These are phyloP conservation scores for Zeus faber DNA, from an alignment of 2,113 vertebrate species.

Conservation along the genomic window DNA sequence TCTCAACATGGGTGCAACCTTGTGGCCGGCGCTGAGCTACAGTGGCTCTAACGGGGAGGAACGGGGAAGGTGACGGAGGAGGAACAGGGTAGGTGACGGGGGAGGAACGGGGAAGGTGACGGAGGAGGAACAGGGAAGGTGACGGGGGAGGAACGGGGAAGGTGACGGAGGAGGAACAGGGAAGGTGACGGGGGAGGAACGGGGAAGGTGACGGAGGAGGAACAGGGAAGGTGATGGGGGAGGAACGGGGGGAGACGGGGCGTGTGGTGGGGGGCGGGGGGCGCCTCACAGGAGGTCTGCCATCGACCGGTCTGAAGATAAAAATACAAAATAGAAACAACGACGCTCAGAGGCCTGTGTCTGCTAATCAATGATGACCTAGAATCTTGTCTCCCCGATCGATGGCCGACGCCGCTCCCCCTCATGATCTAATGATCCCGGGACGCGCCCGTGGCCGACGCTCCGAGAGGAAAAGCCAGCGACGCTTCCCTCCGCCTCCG, in stretches of 20 bases:
- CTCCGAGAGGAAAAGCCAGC: conserved; percentile 34
- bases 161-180: too few species aligned
- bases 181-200: too few species aligned
- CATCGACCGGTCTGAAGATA: conserved; percentile 58
- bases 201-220: too few species aligned
- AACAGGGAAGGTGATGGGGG: too few species aligned
- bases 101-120: too few species aligned
- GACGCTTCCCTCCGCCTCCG: too few species aligned
- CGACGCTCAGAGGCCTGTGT: conserved; percentile 32
- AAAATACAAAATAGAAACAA: conserved; percentile 54
- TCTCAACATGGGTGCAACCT: conserved; percentile 66
- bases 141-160: too few species aligned
- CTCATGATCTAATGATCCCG: conserved; percentile 54
- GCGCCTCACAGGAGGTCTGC: conserved; percentile 37
- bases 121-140: too few species aligned
- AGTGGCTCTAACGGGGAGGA: conserved; percentile 30
- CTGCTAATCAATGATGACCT: conserved; percentile 63
- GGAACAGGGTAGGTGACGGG: too few species aligned
- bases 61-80: too few species aligned
- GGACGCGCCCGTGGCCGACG: conserved; percentile 29
- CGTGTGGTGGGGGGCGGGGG: conserved; percentile 40
- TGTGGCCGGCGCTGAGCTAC: conserved; percentile 60
- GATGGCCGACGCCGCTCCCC: conserved; percentile 45
- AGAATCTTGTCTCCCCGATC: conserved; percentile 46
- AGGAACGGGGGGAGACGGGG: too few species aligned